These are phyloP conservation scores for Pteronotus mesoamericanus DNA, from an alignment of 2,797 vertebrate genomes.

Conservation along the genomic window DNA sequence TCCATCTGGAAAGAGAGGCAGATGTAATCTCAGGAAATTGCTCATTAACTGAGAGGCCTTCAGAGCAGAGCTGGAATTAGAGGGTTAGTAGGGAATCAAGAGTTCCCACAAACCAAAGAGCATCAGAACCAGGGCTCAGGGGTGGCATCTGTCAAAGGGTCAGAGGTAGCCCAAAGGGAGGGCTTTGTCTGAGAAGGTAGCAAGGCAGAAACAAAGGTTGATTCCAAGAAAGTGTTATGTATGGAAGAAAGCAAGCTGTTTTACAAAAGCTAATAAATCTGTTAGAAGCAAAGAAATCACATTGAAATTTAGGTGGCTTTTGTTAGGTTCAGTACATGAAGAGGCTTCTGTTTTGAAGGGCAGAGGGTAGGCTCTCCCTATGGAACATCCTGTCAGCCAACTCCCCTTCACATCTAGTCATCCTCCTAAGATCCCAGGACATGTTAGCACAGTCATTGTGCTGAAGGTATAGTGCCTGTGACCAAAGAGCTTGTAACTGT, in stretches of 20 bases:
- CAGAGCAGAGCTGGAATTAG: background rate
- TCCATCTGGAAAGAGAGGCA: background rate
- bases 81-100: background rate
- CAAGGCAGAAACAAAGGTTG: background rate
- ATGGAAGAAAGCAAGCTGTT: background rate
- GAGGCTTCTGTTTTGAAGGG: background rate
- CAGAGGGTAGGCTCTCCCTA: background rate
- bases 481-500: background rate
- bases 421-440: background rate
- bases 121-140: background rate
- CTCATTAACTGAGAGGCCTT: background rate
- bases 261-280: background rate
- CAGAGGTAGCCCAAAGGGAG: background rate
- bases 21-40: background rate
- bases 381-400: background rate
- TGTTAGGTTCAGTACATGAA: background rate
- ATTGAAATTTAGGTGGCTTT: background rate
- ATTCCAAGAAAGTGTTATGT: background rate
- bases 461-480: background rate
- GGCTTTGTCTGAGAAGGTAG: background rate
- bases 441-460: background rate
- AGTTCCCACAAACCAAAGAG: background rate
- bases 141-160: background rate
- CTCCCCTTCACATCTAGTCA: background rate
- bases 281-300: background rate